Base-by-base conservation (phyloP, 1,140 invertebrate genomes). In the Chionoecetes opilio region DNA sequence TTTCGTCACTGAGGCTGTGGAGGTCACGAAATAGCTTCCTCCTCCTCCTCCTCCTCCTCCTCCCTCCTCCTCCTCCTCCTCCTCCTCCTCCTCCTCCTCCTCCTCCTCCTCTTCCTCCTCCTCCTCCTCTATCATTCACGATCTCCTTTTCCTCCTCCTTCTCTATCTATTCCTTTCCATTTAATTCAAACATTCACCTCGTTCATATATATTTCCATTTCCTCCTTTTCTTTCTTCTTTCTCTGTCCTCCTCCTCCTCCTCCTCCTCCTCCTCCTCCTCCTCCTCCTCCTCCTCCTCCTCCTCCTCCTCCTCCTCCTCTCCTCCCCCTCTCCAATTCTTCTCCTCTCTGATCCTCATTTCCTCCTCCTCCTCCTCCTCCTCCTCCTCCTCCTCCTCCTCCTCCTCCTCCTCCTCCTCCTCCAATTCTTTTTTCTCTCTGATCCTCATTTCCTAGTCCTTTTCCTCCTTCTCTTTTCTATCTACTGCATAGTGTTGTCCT, bases 21-120 rank as follows among this genome's bases (percentile, higher is more conserved):
- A 75, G 63, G 63, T 75, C 63, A n/a, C n/a, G 63, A 75, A 89
- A 46, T 38, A 14, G n/a, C 0, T 29, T 32, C 90, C 46, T 46
- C 90, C n/a, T 41, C 46, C 31, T 63, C 63, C 90, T 53, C 90
- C 11, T 31, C 89, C 88, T 38, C 87, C 87, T n/a, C 29, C 21
- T 34, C 41, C 35, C 41, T 26, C 8, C 88, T 53, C 41, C 41
- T 41, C 88, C 38, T 90, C 88, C 46, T 41, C 29, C 32, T 41
- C 41, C 41, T 41, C 88, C 32, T 38, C 26, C 88, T 37, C 14
- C 14, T 3, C 26, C 37, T 34, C 29, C 87, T 90, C 14, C 88
- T 90, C 88, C 14, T 31, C 88, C 41, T 31, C 88, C 88, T 14
- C 32, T 26, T 2, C 14, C 35, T 38, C 9, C 29, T 31, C 41